Base-by-base conservation (phyloP, 2,888 invertebrate species). In the Brachynemurus nebulosus region DNA sequence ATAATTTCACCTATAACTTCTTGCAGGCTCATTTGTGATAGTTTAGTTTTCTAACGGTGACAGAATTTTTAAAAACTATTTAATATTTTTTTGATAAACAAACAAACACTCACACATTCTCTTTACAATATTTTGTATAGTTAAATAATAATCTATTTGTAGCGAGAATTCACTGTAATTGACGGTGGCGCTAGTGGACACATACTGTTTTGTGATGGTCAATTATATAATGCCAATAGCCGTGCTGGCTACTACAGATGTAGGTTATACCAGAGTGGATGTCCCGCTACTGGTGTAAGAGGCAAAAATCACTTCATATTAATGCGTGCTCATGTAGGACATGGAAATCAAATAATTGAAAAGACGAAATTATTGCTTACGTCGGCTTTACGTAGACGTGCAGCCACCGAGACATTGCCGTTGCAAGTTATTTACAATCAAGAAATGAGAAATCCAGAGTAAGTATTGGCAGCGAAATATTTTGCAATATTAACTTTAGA, bases 381-480 rank as follows among this genome's bases (percentile, higher is more conserved):
- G 11, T 14, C 11, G 11, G 21, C 20, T 2, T 35, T 42, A 19
- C 21, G 27, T 19, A 17, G 27, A 20, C 34, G 42, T 14, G 42
- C 42, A 9, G 19, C 17, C 6, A 21, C 19, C 9, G 42, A 42
- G 14, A n/a, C 19, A 3, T 20, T 23, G 9, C 34, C 42, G 4
- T 42, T 35, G 12, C 42, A 35, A 20, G 16, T 20, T n/a, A 42
- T 42, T 42, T 42, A 42, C 23, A 20, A 34, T 21, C 27, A 42
- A 42, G 42, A 42, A 42, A 35, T 21, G 20, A 18, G 18, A 42
- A 42, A 34, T 17, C 42, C 42, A n/a, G 35, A 42, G 42, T 42
- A 42, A 20, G 19, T 35, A 17, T 7, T 18, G 11, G 14, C 12
- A 11, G 5, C 34, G 7, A 12, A 11, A 34, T 12, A 12, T 14